Base-by-base conservation (phyloP, 2,113 vertebrate species). In the Excalfactoria chinensis region DNA sequence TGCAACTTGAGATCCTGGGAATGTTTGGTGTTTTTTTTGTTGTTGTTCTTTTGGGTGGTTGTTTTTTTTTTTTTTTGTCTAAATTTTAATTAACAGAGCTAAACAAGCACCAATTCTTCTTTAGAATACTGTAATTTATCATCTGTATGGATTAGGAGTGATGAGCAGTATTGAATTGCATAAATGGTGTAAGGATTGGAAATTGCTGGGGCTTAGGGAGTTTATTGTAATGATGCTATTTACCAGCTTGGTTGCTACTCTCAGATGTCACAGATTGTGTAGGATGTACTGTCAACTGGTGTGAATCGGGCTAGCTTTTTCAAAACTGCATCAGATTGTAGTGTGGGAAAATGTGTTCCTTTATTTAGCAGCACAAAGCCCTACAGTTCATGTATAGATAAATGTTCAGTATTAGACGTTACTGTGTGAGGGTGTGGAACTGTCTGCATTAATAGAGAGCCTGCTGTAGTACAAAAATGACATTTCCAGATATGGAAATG, bases 351-450 rank as follows among this genome's bases (percentile, higher is more conserved):
- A 89, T 55, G 32, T 21, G 7, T 49, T 84, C 58, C 90, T 90
- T 81, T 95, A 82, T 93, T 84, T 93, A 94, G 63, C 59, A 87
- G 44, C 81, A 82, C 67, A 90, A 81, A 90, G 58, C n/a, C 22
- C n/a, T 66, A 44, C n/a, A 92, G 84, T 86, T 88, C 64, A 84
- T 84, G 23, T 78, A 46, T 79, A 93, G 80, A 49, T 60, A 63
- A 76, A 90, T 74, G 14, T 71, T 84, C 63, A 37, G 66, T 72
- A 76, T 79, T 78, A 93, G 56, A 69, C 70, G 28, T 81, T 74
- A 68, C 43, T 75, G 56, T 20, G 64, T 58, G 51, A 94, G 75
- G 28, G 28, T 59, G 44, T 91, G 60, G 41, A 83, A 68, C 20
- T 68, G 41, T 67, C 63, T 90, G 9, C 44, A 56, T 51, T 77